Evolutionary conservation across 2,797 vertebrate species (phyloP), one percentile per base, ranked within the genome.

Genomic region (Parambassis ranga): DNA sequence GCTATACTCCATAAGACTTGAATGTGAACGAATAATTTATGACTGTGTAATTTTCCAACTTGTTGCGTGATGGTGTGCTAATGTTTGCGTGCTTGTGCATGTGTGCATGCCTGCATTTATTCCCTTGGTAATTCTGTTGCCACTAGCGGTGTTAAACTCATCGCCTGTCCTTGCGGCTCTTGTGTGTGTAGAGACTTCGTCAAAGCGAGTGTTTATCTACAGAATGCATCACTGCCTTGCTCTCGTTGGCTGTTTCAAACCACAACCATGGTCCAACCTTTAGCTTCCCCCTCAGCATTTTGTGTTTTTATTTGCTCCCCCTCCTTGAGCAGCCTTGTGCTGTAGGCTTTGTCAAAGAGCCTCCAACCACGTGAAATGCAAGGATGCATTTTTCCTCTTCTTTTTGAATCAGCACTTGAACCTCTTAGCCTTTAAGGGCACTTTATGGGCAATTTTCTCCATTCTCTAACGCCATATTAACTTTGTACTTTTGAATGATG

Each of bases 201-300:
- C 79, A 81, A 69, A 78, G 68, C 6, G 1, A 64, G 13, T 19
- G 44, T 48, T 73, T 75, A 71, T 74, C 65, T 70, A 37, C 46
- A 43, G 46, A 65, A 71, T 43, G 42, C 64, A 63, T 76, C 49
- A 16, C 47, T 52, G 18, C 20, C 20, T 7, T 6, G 3, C 30
- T 44, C 56, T 44, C 46, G 14, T 62, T 75, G 63, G 20, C 23
- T 13, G 53, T 52, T 69, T 58, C 35, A 15, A 72, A 68, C 38
- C 52, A 43, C 49, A 48, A 44, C 52, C 60, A 14, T 23, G 32
- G 16, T 48, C 49, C 27, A 55, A 57, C 55, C 69, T 50, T 63
- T 60, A 61, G 63, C 10, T 27, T 35, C 49, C 18, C 18, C 49
- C 3, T 15, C 59, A 77, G 57, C 60, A 49, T 28, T 37, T 46